phyloP scores from a whole-genome alignment of 2,113 vertebrate species.

The Poecilia latipinna region DNA sequence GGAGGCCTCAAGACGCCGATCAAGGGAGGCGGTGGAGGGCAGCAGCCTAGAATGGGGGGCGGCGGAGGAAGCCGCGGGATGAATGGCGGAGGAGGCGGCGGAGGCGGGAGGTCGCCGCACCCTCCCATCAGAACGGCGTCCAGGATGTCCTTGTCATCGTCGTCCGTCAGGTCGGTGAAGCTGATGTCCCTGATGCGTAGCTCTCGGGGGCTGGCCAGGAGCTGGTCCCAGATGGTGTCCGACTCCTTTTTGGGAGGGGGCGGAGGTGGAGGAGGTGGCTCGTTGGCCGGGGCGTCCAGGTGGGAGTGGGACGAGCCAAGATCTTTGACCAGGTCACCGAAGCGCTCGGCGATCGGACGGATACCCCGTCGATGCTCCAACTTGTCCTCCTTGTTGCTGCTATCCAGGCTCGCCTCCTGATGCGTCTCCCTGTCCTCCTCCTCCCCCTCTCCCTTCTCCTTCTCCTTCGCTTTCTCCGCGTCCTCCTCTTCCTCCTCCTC shows the following conservation, averaged over 20 bases:
- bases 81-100: constrained; percentile 85
- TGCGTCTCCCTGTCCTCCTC: constrained; percentile 69
- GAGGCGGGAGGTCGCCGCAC: constrained; percentile 84
- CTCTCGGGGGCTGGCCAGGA: constrained; percentile 92
- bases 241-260: constrained; percentile 85
- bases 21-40: constrained; percentile 81
- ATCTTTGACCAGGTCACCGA: constrained; percentile 87
- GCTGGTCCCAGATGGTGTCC: constrained; percentile 97
- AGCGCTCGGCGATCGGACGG: constrained; percentile 89
- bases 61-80: constrained; percentile 77
- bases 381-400: constrained; percentile 63
- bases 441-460: constrained; percentile 67
- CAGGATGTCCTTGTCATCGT: constrained; percentile 90
- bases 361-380: constrained; percentile 84
- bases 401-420: constrained; percentile 68
- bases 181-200: constrained; percentile 96
- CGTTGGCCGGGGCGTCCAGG: constrained; percentile 64
- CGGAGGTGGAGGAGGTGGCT: constrained; percentile 43
- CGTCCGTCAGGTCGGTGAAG: constrained; percentile 94
- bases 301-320: constrained; percentile 49
- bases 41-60: constrained; percentile 77
- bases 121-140: constrained; percentile 82
- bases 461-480: constrained; percentile 74
- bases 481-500: constrained; percentile 86
- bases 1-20: constrained; percentile 84